A percentile compares a stretch with the other conserved stretches of the same genome.
phyloP scores from a whole-genome alignment of 1,140 invertebrate genomes.

The Leucophenga varia region DNA sequence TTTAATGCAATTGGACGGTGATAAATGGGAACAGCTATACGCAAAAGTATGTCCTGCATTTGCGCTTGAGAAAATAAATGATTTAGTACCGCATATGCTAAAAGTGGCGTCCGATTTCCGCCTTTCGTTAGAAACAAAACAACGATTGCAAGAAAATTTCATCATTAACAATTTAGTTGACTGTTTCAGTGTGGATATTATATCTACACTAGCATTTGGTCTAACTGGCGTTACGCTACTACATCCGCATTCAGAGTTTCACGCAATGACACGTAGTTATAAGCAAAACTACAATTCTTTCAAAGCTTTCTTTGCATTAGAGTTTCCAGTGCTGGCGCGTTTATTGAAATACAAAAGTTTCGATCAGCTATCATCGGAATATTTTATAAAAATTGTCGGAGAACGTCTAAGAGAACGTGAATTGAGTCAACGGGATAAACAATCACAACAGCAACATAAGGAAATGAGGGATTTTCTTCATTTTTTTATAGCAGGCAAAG shows the following conservation, averaged over 20 bases:
- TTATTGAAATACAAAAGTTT: constrained; percentile 33
- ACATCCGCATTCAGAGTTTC: constrained; percentile 56
- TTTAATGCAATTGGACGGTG: constrained; percentile 58
- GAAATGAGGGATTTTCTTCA: constrained; percentile 59
- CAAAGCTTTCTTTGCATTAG: constrained; percentile 31
- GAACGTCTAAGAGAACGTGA: constrained; percentile 33
- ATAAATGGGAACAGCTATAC: constrained; percentile 61
- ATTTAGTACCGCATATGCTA: constrained; percentile 54
- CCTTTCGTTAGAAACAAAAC: neutral
- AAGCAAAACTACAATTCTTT: constrained; percentile 32
- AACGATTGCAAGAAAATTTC: neutral
- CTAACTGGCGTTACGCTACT: constrained; percentile 37
- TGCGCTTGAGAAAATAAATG: constrained; percentile 60
- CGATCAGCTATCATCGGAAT: constrained; percentile 19
- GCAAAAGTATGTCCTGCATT: constrained; percentile 60
- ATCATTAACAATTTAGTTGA: constrained; percentile 37
- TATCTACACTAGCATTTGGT: constrained; percentile 36
- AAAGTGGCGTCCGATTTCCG: constrained; percentile 34
- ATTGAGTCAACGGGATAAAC: constrained; percentile 46
- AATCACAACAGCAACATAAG: constrained; percentile 45
- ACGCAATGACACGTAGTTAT: constrained; percentile 27
- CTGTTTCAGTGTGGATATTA: constrained; percentile 30
- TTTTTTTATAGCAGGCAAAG: constrained; percentile 56
- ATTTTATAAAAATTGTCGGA: constrained; percentile 30
- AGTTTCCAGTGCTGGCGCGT: constrained; percentile 35